Percentiles rank a stretch among this genome's conserved stretches.
Evolutionary conservation across 2,888 invertebrate genomes (phyloP).

Genomic region (Drosophila setosimentum): DNA sequence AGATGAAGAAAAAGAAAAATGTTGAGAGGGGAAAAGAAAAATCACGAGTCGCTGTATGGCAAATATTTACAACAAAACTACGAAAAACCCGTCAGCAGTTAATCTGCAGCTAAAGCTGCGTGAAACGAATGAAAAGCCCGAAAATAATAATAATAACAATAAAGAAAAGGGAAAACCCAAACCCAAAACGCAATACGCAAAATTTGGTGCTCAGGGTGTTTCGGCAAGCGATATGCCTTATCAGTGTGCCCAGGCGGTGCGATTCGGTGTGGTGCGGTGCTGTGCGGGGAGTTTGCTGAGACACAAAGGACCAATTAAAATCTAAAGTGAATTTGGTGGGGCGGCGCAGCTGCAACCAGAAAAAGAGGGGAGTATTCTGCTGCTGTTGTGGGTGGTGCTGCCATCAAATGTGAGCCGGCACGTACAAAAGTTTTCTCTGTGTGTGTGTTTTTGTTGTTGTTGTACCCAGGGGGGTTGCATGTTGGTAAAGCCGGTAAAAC

Average conservation of each 20-base stretch:
- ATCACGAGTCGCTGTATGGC: conserved; percentile 53
- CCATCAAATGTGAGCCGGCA: conserved; percentile 53
- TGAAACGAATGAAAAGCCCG: conserved; percentile 80
- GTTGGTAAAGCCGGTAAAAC: conserved; percentile 61
- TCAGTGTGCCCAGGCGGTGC: conserved; percentile 44
- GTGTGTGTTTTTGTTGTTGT: conserved; percentile 28
- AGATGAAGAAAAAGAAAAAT: conserved; percentile 29
- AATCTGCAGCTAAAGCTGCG: conserved; percentile 79
- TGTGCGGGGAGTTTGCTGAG: conserved; percentile 38
- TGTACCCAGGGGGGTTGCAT: conserved; percentile 48
- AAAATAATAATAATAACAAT: conserved; percentile 79
- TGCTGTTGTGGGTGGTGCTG: conserved; percentile 25
- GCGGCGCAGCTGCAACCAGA: conserved; percentile 46
- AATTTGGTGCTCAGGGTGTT: conserved; percentile 45
- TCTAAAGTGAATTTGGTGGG: conserved; percentile 64
- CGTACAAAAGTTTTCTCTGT: conserved; percentile 48
- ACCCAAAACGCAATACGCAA: conserved; percentile 16
- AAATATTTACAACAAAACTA: conserved; percentile 34
- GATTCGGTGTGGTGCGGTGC: conserved; percentile 7
- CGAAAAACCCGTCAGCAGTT: conserved; percentile 62
- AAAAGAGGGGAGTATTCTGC: not conserved
- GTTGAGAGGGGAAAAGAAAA: conserved; percentile 30
- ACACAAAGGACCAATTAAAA: conserved; percentile 83
- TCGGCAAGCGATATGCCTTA: conserved; percentile 72
- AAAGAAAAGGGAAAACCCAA: conserved; percentile 50